A percentile compares a stretch with the other conserved stretches of the same genome.
Evolutionary conservation across 1,140 invertebrate species (phyloP).

Genomic region (Lethrus apterus): DNA sequence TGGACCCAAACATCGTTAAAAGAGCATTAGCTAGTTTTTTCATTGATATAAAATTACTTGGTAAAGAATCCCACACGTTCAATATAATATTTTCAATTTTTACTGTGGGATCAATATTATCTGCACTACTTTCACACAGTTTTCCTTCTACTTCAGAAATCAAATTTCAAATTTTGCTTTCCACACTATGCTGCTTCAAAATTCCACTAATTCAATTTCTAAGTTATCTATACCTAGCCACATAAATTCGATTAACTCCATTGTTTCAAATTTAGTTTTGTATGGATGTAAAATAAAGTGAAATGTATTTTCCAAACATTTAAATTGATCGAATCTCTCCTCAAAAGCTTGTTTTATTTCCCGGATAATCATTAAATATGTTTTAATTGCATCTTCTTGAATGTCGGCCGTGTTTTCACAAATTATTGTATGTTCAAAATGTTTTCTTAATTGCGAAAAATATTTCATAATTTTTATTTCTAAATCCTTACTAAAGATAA

Average conservation of each 20-base stretch:
- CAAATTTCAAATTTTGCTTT: constrained; percentile 15
- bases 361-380: constrained; percentile 6
- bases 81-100: constrained; percentile 10
- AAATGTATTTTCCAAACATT: constrained; percentile 9
- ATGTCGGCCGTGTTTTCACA: neutral
- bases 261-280: constrained; percentile 5
- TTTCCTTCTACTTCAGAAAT: constrained; percentile 13
- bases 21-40: constrained; percentile 15
- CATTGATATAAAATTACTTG: constrained; percentile 9
- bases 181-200: constrained; percentile 12
- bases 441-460: constrained; percentile 1
- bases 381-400: constrained; percentile 4
- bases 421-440: neutral
- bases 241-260: constrained; percentile 9
- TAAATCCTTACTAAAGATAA: constrained; percentile 9
- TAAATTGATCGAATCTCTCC: constrained; percentile 5
- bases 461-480: constrained; percentile 12
- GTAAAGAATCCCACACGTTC: constrained; percentile 8
- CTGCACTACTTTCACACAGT: constrained; percentile 8
- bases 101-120: constrained; percentile 9
- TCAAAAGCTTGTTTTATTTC: constrained; percentile 10
- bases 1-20: constrained; percentile 10
- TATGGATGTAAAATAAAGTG: constrained; percentile 8
- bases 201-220: constrained; percentile 12
- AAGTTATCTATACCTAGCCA: constrained; percentile 13